phyloP scores from a whole-genome alignment of 2,113 vertebrate genomes.

The Cynopterus brachyotis region DNA sequence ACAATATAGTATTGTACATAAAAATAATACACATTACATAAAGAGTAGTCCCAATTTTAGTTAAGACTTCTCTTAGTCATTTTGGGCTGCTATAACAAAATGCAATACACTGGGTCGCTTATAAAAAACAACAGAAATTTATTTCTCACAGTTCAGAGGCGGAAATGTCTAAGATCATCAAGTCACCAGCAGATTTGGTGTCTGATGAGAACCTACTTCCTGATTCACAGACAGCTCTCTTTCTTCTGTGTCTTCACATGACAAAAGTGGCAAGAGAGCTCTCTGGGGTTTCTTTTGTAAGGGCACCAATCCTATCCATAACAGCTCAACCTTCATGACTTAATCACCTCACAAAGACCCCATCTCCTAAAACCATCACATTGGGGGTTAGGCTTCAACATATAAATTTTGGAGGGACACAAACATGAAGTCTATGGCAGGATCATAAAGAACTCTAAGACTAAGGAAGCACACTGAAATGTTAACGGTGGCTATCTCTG shows the following conservation, averaged over 20 bases:
- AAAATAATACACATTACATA: neutral
- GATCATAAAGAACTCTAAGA: neutral
- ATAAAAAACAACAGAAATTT: neutral
- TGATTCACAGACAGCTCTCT: neutral
- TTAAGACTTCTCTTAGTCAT: neutral
- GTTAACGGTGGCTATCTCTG: neutral
- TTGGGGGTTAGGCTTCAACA: neutral
- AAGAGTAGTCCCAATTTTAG: neutral
- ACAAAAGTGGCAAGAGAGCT: too few species aligned
- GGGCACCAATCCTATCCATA: neutral
- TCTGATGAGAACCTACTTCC: neutral
- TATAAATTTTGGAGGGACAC: neutral
- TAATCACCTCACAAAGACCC: neutral
- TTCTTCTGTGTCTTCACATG: neutral
- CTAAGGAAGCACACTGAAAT: neutral
- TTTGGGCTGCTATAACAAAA: neutral
- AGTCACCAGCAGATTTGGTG: neutral
- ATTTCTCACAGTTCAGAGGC: neutral
- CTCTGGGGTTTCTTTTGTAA: neutral
- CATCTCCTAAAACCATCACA: neutral
- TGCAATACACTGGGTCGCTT: neutral
- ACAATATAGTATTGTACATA: neutral
- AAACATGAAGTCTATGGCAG: neutral
- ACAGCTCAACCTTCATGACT: neutral
- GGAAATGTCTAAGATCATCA: neutral